Evolutionary conservation across 1,140 invertebrate genomes (phyloP), one percentile per base, ranked within the genome.

Genomic region (Frieseomelitta varia): DNA sequence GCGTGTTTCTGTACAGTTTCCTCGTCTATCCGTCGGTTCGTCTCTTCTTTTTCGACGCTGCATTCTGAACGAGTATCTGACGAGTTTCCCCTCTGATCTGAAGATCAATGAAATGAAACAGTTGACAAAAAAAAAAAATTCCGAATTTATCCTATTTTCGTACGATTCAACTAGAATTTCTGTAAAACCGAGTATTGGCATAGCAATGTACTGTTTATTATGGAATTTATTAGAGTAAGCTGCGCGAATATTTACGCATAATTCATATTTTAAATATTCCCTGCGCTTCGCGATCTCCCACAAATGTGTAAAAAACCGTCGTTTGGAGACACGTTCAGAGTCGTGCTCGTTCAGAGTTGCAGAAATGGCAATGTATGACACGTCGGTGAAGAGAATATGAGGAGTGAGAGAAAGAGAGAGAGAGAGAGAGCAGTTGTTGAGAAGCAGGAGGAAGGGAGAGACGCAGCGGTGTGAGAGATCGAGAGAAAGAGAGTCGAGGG

Each of bases 401-500:
- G 79, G 65, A 19, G 67, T 65, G 68, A 71, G 27, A 53, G 53
- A n/a, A n/a, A n/a, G 30, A 15, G 24, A 2, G 30, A 19, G 24
- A 2, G n/a, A n/a, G n/a, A 19, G 67, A 71, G 68, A 71, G 56
- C 58, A 24, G 65, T 58, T 75, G 82, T 81, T 61, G 80, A 74
- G 63, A 58, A 75, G 53, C 30, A 72, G 47, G 27, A 53, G 53
- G n/a, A n/a, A n/a, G 30, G 17, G 24, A 2, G 30, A 19, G 24
- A 2, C 11, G 27, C 63, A 65, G 74, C 56, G 39, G 51, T 76
- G 67, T 69, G 76, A 80, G 79, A 80, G 77, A 86, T 68, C 65
- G 74, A 80, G 77, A 91, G 79, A 91, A 88, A 91, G 77, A 90
- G 65, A 93, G 92, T 94, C 88, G 91, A 95, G 94, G 94, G 91